Evolutionary conservation across 2,888 invertebrate species (phyloP).

Genomic region (Brachylomia viminalis): DNA sequence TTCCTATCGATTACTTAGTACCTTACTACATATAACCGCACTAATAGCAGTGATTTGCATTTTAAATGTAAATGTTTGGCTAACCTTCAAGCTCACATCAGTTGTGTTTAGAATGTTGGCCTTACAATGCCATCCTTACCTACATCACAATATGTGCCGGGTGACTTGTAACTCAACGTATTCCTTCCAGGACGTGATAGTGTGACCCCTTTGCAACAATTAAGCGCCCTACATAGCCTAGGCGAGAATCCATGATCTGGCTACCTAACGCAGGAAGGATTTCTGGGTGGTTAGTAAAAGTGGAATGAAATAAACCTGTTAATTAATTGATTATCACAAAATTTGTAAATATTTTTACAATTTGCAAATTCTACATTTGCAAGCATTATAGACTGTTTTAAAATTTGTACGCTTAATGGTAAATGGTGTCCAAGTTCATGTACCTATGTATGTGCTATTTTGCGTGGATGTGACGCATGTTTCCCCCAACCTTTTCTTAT

Average conservation of each 20-base stretch:
- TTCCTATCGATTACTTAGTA: not conserved
- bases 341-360: too few species aligned
- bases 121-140: constrained; percentile 19
- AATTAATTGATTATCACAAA: too few species aligned
- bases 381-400: not conserved
- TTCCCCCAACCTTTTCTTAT: too few species aligned
- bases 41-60: not conserved
- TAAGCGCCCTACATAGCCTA: not conserved
- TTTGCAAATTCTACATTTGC: not conserved
- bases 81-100: constrained; percentile 48
- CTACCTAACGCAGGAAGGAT: too few species aligned
- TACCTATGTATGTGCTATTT: too few species aligned
- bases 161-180: not conserved
- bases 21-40: not conserved
- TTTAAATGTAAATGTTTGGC: not conserved
- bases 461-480: too few species aligned
- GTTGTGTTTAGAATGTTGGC: constrained; percentile 34
- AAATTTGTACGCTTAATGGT: not conserved
- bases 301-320: too few species aligned
- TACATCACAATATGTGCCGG: constrained; percentile 16
- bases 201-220: not conserved
- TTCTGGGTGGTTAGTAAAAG: too few species aligned
- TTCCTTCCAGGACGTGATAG: not conserved
- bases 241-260: not conserved
- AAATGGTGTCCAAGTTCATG: not conserved